phyloP scores from a whole-genome alignment of 2,888 invertebrate species.

The Apomyelois bistriatella region DNA sequence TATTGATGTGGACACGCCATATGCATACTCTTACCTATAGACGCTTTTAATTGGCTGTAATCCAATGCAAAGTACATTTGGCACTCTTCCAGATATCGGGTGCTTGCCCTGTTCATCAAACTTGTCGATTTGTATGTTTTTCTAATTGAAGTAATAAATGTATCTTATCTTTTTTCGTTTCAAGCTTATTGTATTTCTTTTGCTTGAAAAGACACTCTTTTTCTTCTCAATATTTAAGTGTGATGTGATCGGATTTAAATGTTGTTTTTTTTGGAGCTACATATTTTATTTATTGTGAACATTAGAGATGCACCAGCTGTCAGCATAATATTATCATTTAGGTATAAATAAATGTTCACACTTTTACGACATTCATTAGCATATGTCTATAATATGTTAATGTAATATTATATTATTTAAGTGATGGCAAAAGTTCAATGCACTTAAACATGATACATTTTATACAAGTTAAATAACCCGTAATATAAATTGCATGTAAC shows the following conservation, averaged over 20 bases:
- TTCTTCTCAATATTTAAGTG: neutral
- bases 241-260: neutral
- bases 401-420: neutral
- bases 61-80: conserved; percentile 78
- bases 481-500: conserved; percentile 14
- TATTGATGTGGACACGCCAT: conserved; percentile 57
- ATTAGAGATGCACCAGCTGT: neutral
- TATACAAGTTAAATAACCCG: neutral
- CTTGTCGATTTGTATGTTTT: conserved; percentile 72
- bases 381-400: neutral
- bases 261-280: neutral
- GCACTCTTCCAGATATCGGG: conserved; percentile 66
- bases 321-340: too few relatives aligned
- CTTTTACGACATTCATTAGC: neutral
- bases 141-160: conserved; percentile 55
- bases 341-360: too few relatives aligned
- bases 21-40: conserved; percentile 49
- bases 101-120: conserved; percentile 72
- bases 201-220: neutral
- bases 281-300: neutral
- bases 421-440: neutral
- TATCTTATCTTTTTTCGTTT: conserved; percentile 23
- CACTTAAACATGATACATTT: neutral
- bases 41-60: conserved; percentile 78
- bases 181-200: neutral